phyloP scores from a whole-genome alignment of 2,888 invertebrate species.

The Catocala sponsa region DNA sequence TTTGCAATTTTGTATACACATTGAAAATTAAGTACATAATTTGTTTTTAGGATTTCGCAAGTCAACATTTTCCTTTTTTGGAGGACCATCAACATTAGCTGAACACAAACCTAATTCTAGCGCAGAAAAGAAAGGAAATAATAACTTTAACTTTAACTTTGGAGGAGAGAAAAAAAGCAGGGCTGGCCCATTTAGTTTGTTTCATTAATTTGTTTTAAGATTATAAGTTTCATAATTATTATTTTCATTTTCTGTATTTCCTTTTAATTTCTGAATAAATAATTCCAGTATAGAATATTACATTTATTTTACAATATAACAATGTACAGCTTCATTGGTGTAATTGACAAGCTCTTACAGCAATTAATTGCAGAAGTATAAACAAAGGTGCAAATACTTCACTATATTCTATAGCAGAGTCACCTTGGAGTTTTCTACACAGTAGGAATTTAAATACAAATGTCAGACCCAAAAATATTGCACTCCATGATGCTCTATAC shows the following conservation, averaged over 20 bases:
- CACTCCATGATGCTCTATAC: slow-evolving; percentile 94
- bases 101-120: slow-evolving; percentile 59
- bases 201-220: slow-evolving; percentile 55
- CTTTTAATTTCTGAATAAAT: slow-evolving; percentile 29
- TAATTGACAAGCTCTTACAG: slow-evolving; percentile 97
- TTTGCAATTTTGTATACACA: too few relatives aligned
- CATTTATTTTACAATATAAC: slow-evolving; percentile 35
- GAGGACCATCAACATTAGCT: slow-evolving; percentile 50
- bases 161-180: slow-evolving; percentile 72
- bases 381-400: slow-evolving; percentile 98
- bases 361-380: slow-evolving; percentile 95
- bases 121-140: slow-evolving; percentile 52
- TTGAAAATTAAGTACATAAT: neutral
- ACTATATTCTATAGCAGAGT: slow-evolving; percentile 94
- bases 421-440: slow-evolving; percentile 95
- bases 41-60: slow-evolving; percentile 69
- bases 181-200: slow-evolving; percentile 78
- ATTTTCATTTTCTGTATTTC: neutral
- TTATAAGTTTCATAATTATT: slow-evolving; percentile 11
- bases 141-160: slow-evolving; percentile 76
- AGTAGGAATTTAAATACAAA: slow-evolving; percentile 97
- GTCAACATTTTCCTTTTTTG: slow-evolving; percentile 75
- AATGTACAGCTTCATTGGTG: slow-evolving; percentile 80
- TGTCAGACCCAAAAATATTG: slow-evolving; percentile 93
- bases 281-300: slow-evolving; percentile 12